Conservation (phyloP, 2,888 invertebrate genomes). For the Autographa pulchrina region DNA sequence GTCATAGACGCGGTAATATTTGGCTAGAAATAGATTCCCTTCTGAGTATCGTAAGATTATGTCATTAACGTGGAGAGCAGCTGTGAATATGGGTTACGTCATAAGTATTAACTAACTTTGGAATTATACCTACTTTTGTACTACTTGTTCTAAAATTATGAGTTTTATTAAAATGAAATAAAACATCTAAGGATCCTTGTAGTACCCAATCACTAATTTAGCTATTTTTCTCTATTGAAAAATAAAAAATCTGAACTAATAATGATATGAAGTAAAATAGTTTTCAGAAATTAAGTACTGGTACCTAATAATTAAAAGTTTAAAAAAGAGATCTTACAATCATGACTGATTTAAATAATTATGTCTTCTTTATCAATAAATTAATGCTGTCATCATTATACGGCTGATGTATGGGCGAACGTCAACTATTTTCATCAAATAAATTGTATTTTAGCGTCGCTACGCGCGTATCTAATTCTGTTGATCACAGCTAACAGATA, state of each 20-base stretch:
- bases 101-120: background rate
- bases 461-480: constrained; percentile 31
- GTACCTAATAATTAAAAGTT: too few relatives aligned
- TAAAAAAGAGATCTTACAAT: too few relatives aligned
- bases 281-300: too few relatives aligned
- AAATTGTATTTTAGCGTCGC: constrained; percentile 11
- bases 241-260: too few relatives aligned
- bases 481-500: constrained; percentile 11
- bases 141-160: too few relatives aligned
- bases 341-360: background rate
- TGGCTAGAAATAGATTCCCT: constrained; percentile 39
- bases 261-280: too few relatives aligned
- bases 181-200: too few relatives aligned
- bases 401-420: constrained; percentile 10
- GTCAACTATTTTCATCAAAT: constrained; percentile 28
- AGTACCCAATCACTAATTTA: too few relatives aligned
- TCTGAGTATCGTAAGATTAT: constrained; percentile 14
- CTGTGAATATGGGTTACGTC: background rate
- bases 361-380: constrained; percentile 14
- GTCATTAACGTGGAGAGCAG: constrained; percentile 5
- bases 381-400: constrained; percentile 10
- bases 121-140: too few relatives aligned
- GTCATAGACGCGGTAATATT: constrained; percentile 33
- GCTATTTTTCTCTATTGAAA: too few relatives aligned
- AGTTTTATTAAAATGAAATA: too few relatives aligned